Evolutionary conservation across 2,888 invertebrate species (phyloP), one percentile per base, ranked within the genome.

Genomic region (Pyrrhia umbra): DNA sequence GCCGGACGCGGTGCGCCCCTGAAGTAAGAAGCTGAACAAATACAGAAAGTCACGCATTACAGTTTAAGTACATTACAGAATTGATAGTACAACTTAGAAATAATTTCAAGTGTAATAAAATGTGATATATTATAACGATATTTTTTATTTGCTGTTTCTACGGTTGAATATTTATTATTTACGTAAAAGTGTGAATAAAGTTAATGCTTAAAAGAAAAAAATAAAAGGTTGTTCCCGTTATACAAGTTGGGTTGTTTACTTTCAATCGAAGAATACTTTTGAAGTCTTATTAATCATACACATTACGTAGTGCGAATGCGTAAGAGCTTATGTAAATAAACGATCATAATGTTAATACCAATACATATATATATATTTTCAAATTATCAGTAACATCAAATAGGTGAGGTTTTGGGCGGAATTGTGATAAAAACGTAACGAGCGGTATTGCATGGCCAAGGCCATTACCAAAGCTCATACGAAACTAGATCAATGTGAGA

Each of bases 51-150:
- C 68, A 75, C 63, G 65, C 21, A 52, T 40, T 58, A 60, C 34
- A 47, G 64, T 52, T 66, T 59, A 25, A 46, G 67, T 70, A 69
- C 21, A 46, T 45, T 62, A 59, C 47, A 54, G 57, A 49, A 72
- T 50, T 6, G 54, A 70, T 59, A 68, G 72, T 75, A 79, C 66
- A 77, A 75, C 43, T 43, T 63, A 75, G 75, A 69, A 76, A 51
- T 75, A 77, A 67, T 67, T 51, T 54, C 40, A 52, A 58, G 63
- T 51, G 39, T 74, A 75, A 71, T 45, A 65, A 77, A 81, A 79
- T 85, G 83, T 87, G 85, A 85, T 86, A 82, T 83, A 65, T 79
- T 75, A 67, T 74, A 73, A 58, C 45, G 58, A 65, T 60, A 63
- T 46, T 37, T 65, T 72, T 65, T 56, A 77, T 75, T 77, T 77